Conservation (phyloP, 2,797 vertebrate species). For the Coregonus ussuriensis region DNA sequence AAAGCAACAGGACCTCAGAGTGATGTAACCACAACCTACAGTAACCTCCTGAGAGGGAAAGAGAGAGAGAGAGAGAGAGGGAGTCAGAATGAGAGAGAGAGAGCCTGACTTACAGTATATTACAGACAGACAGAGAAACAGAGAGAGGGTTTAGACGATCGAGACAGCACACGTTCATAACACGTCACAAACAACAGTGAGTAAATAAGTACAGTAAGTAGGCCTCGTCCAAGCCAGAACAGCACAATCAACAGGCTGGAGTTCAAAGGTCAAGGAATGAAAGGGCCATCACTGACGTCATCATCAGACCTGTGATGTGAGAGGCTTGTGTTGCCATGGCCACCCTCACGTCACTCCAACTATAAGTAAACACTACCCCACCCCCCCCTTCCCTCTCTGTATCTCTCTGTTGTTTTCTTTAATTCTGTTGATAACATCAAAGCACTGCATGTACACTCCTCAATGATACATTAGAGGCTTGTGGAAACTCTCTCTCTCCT, state of each 20-base stretch:
- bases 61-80: constrained; percentile 11
- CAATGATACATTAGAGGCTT: not conserved
- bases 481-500: too few relatives aligned
- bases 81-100: not conserved
- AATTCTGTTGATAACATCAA: not conserved
- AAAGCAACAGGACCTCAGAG: not conserved
- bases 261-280: constrained; percentile 3
- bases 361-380: not conserved
- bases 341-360: not conserved
- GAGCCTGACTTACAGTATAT: not conserved
- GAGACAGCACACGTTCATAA: not conserved
- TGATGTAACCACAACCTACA: not conserved
- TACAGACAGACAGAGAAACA: not conserved
- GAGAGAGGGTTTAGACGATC: constrained; percentile 18
- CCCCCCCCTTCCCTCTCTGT: not conserved
- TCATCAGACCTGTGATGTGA: not conserved
- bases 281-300: not conserved
- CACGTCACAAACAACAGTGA: not conserved
- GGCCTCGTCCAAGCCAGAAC: not conserved
- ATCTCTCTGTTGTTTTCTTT: not conserved
- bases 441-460: not conserved
- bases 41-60: constrained; percentile 5
- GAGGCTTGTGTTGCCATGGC: not conserved
- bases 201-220: too few relatives aligned
- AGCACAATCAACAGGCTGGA: not conserved